These are phyloP conservation scores for Spatulosminthurus flaviceps DNA, from an alignment of 2,888 invertebrate genomes.

Conservation along the genomic window DNA sequence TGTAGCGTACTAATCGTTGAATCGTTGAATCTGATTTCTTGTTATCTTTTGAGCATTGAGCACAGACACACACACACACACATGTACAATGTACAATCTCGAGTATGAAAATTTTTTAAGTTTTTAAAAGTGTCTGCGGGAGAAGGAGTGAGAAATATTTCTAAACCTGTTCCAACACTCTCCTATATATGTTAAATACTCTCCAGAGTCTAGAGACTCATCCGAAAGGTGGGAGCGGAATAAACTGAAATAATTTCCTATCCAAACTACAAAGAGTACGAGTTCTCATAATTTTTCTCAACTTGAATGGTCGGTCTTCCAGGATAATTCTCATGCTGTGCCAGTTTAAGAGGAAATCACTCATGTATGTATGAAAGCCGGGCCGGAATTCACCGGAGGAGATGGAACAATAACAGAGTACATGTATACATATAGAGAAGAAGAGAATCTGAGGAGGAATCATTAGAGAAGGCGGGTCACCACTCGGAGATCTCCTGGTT, in stretches of 20 bases:
- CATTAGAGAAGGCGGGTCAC: conserved; percentile 8
- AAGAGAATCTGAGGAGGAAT: not conserved
- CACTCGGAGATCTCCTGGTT: conserved; percentile 1
- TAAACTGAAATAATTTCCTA: too few species aligned
- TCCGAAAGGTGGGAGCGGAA: not conserved
- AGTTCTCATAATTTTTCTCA: not conserved
- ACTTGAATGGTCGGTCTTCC: conserved; percentile 9
- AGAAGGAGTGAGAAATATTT: not conserved
- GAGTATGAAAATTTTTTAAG: too few species aligned
- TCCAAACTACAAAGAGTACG: not conserved
- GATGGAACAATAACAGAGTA: not conserved
- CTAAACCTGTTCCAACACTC: not conserved
- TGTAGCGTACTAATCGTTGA: not conserved
- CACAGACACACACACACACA: too few species aligned
- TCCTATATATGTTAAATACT: not conserved
- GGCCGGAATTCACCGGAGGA: not conserved
- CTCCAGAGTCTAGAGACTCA: not conserved
- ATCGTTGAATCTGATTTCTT: too few species aligned
- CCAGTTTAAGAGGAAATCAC: not conserved
- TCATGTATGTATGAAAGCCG: not conserved
- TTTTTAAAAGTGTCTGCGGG: not conserved
- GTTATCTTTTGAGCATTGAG: too few species aligned
- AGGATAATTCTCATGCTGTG: not conserved
- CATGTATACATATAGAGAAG: too few species aligned
- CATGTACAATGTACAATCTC: too few species aligned